phyloP scores from a whole-genome alignment of 2,888 invertebrate species.

The Acanthopleura granulata region DNA sequence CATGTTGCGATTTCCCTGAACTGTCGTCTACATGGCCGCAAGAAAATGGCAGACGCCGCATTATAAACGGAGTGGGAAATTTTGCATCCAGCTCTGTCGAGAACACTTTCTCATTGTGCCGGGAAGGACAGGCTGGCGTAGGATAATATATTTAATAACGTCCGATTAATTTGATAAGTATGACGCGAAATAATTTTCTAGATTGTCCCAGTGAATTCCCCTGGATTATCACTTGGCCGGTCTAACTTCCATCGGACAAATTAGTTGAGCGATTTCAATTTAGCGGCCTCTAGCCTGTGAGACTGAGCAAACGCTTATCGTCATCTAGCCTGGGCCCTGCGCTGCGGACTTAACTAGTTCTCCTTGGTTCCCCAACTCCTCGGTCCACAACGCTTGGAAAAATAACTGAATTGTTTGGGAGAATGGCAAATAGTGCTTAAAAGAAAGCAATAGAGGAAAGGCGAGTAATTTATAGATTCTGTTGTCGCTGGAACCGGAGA shows the following conservation, averaged over 20 bases:
- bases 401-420: conserved; percentile 9
- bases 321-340: background rate
- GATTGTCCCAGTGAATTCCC: conserved; percentile 31
- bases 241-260: background rate
- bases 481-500: too few species aligned
- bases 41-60: too few species aligned
- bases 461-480: too few species aligned
- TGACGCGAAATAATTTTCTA: conserved; percentile 32
- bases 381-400: background rate
- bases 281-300: background rate
- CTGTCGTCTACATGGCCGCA: too few species aligned
- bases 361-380: background rate
- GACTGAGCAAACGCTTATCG: background rate
- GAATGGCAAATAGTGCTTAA: background rate
- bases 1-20: too few species aligned
- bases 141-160: conserved; percentile 35
- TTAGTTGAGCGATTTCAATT: conserved; percentile 7
- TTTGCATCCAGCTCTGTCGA: too few species aligned
- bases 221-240: background rate
- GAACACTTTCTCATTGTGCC: too few species aligned
- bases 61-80: too few species aligned
- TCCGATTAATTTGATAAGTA: conserved; percentile 36
- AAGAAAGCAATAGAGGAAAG: background rate
- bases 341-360: background rate
- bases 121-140: background rate